These are phyloP conservation scores for Atta colombica DNA, from an alignment of 1,140 invertebrate species.

Conservation along the genomic window DNA sequence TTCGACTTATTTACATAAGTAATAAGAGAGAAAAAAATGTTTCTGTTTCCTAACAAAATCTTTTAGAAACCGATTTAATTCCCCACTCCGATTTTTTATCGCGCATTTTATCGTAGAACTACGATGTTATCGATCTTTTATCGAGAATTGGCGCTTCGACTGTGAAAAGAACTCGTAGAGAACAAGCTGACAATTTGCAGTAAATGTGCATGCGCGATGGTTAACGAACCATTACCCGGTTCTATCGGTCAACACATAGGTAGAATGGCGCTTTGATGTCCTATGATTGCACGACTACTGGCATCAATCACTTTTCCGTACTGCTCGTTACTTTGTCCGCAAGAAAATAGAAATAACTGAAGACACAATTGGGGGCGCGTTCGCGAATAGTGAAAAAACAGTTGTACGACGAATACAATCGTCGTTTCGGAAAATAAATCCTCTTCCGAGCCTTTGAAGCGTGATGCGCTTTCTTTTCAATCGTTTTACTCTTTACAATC, in stretches of 20 bases:
- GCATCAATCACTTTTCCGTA: conserved; percentile 41
- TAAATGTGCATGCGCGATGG: conserved; percentile 6
- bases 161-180: not conserved
- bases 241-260: conserved; percentile 32
- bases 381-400: not conserved
- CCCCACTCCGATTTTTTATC: not conserved
- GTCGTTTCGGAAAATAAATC: conserved; percentile 8
- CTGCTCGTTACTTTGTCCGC: not conserved
- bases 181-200: conserved; percentile 41
- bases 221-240: conserved; percentile 45
- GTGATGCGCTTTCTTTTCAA: not conserved
- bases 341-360: conserved; percentile 29
- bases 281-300: conserved; percentile 38
- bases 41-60: not conserved
- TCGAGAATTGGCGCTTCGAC: not conserved
- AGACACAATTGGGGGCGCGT: not conserved
- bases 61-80: conserved; percentile 10
- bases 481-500: not conserved
- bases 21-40: not conserved
- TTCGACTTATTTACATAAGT: not conserved
- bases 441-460: not conserved
- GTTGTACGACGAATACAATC: not conserved
- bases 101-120: not conserved
- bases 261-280: conserved; percentile 45
- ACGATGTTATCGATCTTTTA: conserved; percentile 22